Base-by-base conservation (phyloP, 2,797 vertebrate genomes). In the Borostomias antarcticus region DNA sequence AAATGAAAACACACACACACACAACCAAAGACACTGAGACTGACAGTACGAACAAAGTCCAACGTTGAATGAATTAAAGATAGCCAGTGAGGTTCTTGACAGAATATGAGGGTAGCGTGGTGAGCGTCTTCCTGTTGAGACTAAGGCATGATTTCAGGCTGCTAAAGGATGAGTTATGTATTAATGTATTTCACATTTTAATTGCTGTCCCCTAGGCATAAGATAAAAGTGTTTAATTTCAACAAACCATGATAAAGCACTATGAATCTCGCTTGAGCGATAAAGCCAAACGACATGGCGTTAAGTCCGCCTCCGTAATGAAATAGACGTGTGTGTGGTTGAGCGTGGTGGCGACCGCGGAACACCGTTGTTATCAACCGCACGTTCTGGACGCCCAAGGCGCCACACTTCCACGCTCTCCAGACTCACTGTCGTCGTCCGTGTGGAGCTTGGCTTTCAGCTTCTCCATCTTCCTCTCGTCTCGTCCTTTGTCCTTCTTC, bases 391-490 rank as follows among this genome's bases (percentile, higher is more conserved):
- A 62, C 32, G 52, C 8, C 62, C 62, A 48, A 11, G 6, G 51
- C 3, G 21, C 15, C 13, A 19, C 23, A 45, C 33, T 50, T 19
- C 15, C 1, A 11, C 25, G 0, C 25, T 47, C 30, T 25, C 2
- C 2, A 7, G 52, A 95, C 98, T 95, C 78, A 99, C 98, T 66
- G 37, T 99, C 98, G 35, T 99, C 98, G 47, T 99, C 98, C 0
- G 98, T 99, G 77, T 99, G 98, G 26, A 99, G 95, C 72, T 99
- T 99, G 62, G 96, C 96, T 89, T 99, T 99, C 68, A 99, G 88
- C 82, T 98, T 99, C 85, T 99, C 98, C 98, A 99, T 99, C 85
- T 99, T 99, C 81, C 95, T 94, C 85, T 99, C 98, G 0, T 99
- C 98, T 62, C 97, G 97, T 98, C 66, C 96, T n/a, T n/a, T 88